Evolutionary conservation across 1,140 invertebrate genomes (phyloP), one percentile per base, ranked within the genome.

Genomic region (Drosophila chauvacae): DNA sequence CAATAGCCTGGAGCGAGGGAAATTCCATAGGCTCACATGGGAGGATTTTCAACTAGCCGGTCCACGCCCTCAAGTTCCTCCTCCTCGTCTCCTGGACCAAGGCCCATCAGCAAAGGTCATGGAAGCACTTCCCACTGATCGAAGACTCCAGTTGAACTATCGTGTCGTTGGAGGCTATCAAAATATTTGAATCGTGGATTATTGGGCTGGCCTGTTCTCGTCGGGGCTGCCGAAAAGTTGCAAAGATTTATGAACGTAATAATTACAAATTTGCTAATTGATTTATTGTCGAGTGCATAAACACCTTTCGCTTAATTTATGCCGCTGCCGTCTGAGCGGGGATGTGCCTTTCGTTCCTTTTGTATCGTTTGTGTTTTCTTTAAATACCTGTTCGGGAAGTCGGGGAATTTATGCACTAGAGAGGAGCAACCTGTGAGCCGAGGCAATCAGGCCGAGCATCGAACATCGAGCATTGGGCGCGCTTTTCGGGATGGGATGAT

Each of bases 231-330:
- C 64, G 56, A 47, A 45, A 44, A 63, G 57, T 42, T 55, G 68
- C 39, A 45, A 76, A 87, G 90, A 91, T 91, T 91, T 91, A 91
- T 91, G 85, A 84, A 90, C 81, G 88, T 79, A 91, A 91, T 91
- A 91, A 91, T 91, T 91, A 91, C 83, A 91, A 91, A 91, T 90
- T 91, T 86, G 68, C 64, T 91, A 91, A 91, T 91, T 91, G 90
- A 91, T 91, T 91, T 91, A 91, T 91, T 91, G 82, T 82, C 83
- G 83, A 88, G 65, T 86, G 83, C 77, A 88, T 81, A 91, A 88
- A 84, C 87, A 91, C 88, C 88, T 91, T 84, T 84, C 39, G 81
- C 76, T 87, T 86, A 86, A 86, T 86, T 86, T 86, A 86, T 83
- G 83, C 84, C 70, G 79, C 65, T 50, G 65, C 57, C 45, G 70